Evolutionary conservation across 2,797 vertebrate species (phyloP), one percentile per base, ranked within the genome.

Genomic region (Cynodonichthys magdalenae): DNA sequence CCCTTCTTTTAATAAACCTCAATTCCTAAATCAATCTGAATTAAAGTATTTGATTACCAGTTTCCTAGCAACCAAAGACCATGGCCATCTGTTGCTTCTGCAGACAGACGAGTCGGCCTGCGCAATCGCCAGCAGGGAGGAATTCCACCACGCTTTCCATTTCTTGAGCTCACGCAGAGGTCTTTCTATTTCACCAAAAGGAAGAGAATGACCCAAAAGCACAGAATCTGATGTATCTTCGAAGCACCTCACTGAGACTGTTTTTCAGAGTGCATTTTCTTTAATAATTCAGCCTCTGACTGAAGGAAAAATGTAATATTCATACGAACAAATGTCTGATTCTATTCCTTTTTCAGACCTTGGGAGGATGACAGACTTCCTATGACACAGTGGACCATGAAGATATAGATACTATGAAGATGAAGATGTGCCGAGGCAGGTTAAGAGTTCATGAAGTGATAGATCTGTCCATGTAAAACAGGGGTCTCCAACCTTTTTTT

Each of bases 1-100:
- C 70, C 75, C 74, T 80, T 75, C 81, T 84, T 90, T 89, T 90
- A 87, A 90, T 88, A 85, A 90, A 90, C 69, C 72, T 81, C 79
- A 63, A 90, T 83, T 86, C 85, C 83, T 81, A 84, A 89, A 89
- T 91, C 89, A 90, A 87, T 90, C 82, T 80, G 79, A 91, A 87
- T 91, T 88, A 83, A 91, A 92, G 89, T 87, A 87, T 91, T 93
- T 93, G 91, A 93, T 92, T 89, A 90, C 85, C 90, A 92, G 92
- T 94, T 91, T 90, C 93, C 90, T 93, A 93, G 93, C 92, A 94
- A 94, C 93, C 71, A 84, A 82, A 84, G 85, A 89, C 80, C 88
- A 82, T 2, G 80, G 91, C 93, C 93, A 94, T 94, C 93, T 94
- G 93, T 93, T 93, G 92, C 91, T 91, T 80, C 74, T 66, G 81